These are phyloP conservation scores for Sebastes melanostomus DNA, from an alignment of 2,797 vertebrate species.

Conservation along the genomic window DNA sequence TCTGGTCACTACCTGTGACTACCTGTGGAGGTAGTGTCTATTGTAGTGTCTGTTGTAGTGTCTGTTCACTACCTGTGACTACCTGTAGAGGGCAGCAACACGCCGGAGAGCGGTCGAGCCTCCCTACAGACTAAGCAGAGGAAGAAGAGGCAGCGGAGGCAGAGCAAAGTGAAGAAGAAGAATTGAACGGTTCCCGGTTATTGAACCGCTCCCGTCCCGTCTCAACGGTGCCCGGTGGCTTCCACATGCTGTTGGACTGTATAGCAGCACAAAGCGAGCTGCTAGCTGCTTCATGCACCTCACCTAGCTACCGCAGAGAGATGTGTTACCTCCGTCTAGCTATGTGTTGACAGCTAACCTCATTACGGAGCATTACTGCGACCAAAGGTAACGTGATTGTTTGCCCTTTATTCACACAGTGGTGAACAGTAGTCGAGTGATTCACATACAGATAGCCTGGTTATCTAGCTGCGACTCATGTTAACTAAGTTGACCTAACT, in stretches of 20 bases:
- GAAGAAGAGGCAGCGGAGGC: constrained; percentile 37
- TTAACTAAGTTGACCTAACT: background rate
- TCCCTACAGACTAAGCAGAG: background rate
- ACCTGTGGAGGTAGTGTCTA: background rate
- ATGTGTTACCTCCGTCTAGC: background rate
- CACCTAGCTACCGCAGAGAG: background rate
- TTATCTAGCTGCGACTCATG: background rate
- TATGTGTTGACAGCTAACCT: constrained; percentile 34
- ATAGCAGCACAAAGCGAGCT: too few species aligned
- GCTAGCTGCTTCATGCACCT: background rate
- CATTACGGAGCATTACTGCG: constrained; percentile 7
- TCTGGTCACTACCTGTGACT: too few species aligned
- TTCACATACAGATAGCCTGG: too few species aligned
- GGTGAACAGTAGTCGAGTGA: background rate
- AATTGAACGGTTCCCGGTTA: constrained; percentile 80
- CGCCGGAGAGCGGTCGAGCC: background rate
- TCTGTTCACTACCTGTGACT: too few species aligned
- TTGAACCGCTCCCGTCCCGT: constrained; percentile 49
- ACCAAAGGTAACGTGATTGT: constrained; percentile 54
- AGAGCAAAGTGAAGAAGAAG: constrained; percentile 65
- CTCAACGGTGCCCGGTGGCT: background rate
- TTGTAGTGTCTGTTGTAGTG: background rate
- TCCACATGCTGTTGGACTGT: background rate
- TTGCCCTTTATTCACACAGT: background rate
- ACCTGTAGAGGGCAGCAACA: constrained; percentile 42